These are phyloP conservation scores for Acanthococcus lagerstroemiae DNA, from an alignment of 2,888 invertebrate genomes.

Conservation along the genomic window DNA sequence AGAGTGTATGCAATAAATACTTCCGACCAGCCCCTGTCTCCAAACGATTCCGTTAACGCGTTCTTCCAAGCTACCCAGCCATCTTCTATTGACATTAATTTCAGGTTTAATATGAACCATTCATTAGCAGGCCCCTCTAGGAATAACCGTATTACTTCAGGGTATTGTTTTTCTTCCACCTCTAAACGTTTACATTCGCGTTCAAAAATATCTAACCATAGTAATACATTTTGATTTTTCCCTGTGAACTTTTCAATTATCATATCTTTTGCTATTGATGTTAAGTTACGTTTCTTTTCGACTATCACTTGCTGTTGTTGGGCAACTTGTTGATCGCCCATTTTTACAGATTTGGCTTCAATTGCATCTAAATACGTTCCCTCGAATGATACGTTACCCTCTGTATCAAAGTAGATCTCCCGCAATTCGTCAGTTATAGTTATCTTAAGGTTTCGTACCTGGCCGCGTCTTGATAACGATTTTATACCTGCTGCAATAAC, in stretches of 20 bases:
- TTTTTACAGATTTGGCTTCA: background rate
- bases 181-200: background rate
- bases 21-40: background rate
- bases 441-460: no score
- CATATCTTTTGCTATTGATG: background rate
- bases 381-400: background rate
- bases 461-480: background rate
- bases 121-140: background rate
- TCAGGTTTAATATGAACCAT: background rate
- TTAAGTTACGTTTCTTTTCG: no score
- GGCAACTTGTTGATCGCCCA: no score
- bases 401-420: background rate
- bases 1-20: background rate
- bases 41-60: background rate
- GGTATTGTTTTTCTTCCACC: background rate
- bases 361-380: background rate
- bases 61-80: background rate
- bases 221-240: background rate
- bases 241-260: background rate
- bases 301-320: no score
- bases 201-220: background rate
- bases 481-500: background rate
- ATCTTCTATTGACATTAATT: background rate
- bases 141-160: background rate
- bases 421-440: background rate